phyloP scores from a whole-genome alignment of 2,113 vertebrate species.

The Conger conger region DNA sequence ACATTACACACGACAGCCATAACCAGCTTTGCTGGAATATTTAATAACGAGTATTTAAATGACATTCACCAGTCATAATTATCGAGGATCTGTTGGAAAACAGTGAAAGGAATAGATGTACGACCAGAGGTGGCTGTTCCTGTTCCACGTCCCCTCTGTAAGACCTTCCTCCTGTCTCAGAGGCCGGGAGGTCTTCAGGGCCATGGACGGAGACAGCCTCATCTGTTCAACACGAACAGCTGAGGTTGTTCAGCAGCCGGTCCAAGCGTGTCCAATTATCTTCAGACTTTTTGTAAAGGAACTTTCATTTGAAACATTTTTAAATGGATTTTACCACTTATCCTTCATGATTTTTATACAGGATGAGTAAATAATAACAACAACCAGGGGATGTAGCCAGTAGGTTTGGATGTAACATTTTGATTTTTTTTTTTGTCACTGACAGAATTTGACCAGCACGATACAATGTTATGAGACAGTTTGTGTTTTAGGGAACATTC shows the following conservation, averaged over 20 bases:
- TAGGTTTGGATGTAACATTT: too few relatives aligned
- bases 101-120: neutral
- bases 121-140: too few relatives aligned
- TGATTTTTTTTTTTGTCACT: too few relatives aligned
- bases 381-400: too few relatives aligned
- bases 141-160: too few relatives aligned
- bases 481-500: too few relatives aligned
- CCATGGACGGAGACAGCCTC: neutral
- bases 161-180: neutral
- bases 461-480: too few relatives aligned
- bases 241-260: neutral
- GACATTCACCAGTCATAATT: neutral
- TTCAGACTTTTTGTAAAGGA: neutral
- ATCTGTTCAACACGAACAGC: neutral
- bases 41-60: neutral
- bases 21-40: conserved; percentile 13
- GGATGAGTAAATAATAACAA: too few relatives aligned
- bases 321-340: too few relatives aligned
- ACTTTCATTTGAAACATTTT: neutral
- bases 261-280: neutral
- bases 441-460: too few relatives aligned
- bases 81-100: neutral
- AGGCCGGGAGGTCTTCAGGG: neutral
- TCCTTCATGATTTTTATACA: too few relatives aligned
- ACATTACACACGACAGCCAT: neutral